Base-by-base conservation (phyloP, 1,140 invertebrate species). In the Zaprionus taronus region DNA sequence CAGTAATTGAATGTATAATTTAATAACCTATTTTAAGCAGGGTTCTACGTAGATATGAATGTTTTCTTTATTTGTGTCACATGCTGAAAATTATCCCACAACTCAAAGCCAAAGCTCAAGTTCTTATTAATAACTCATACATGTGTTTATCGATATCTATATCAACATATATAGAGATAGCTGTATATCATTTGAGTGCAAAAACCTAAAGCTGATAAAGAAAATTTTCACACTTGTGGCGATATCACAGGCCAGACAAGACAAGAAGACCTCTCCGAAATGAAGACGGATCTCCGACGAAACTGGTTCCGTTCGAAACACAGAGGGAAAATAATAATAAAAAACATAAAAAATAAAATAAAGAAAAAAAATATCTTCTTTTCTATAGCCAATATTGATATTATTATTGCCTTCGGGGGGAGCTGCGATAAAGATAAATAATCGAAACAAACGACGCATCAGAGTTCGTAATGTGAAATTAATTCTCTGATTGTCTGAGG, bases 401-500 rank as follows among this genome's bases (percentile, higher is more conserved):
- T 17, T 47, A 36, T 62, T 38, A 55, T 79, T 61, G 53, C 57
- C 47, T 57, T 76, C 31, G 66, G 58, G 62, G 65, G 51, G 62
- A 34, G 31, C 31, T 76, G 26, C 11, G 20, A 57, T 57, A 77
- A 86, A 80, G 87, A 87, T 78, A 86, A 86, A 87, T 78, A 86
- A 77, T 83, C 64, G 20, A 78, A 89, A 67, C 71, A 53, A 66
- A 79, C 24, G 14, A 56, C 70, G 49, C 34, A 22, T 24, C 47
- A 38, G 31, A 38, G 57, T 31, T 28, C 60, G 36, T 83, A 87
- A 87, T 72, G 78, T 7, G 69, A 87, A 84, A 89, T 89, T 84
- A 90, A 87, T 87, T 77, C 56, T 60, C 66, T 71, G 56, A 89
- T 89, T 89, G 85, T 79, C 64, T 80, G 81, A 89, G 84, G 80